Base-by-base conservation (phyloP, 2,113 vertebrate genomes). In the Neodon shergylaensis region DNA sequence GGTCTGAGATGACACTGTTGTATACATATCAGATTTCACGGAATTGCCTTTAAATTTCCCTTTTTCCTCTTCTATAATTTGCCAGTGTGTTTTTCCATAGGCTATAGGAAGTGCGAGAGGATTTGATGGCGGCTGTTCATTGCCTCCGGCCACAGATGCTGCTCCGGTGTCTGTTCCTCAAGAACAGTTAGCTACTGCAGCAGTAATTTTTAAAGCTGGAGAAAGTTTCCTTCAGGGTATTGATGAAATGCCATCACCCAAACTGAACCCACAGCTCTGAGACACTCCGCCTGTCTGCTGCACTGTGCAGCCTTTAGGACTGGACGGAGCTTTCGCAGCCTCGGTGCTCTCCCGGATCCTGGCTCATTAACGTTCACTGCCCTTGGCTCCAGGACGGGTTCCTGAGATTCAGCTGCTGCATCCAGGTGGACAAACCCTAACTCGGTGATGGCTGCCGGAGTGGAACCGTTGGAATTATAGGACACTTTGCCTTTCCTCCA, bases 141-240 rank as follows among this genome's bases (percentile, higher is more conserved):
- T 74, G 91, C 95, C 63, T 74, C 17, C 82, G 81, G 88, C 49
- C 21, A 90, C 65, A 88, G 16, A 82, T 70, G 83, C 86, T 7
- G 2, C 94, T 91, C 73, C 47, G 87, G 10, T 52, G 14, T 94
- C 78, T 96, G 85, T 92, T 96, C 77, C 95, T 78, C 78, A 96
- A 94, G 92, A 92, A 83, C 42, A 63, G 90, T 79, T 96, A 92
- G 95, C 94, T 94, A 88, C 92, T 87, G 54, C 12, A 97, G 22
- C 52, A 93, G 65, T 94, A 93, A 84, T 92, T 72, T 77, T 95
- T 85, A 90, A 95, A 95, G 66, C 85, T 74, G 78, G 85, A 92
- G 95, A 92, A 92, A 95, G 92, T 92, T 78, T 88, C 90, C 95
- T 90, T 93, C 93, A 87, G 85, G 96, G 84, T 39, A 44, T 52